These are phyloP conservation scores for Drosophila nigromelanica DNA, from an alignment of 1,140 invertebrate species.

Conservation along the genomic window DNA sequence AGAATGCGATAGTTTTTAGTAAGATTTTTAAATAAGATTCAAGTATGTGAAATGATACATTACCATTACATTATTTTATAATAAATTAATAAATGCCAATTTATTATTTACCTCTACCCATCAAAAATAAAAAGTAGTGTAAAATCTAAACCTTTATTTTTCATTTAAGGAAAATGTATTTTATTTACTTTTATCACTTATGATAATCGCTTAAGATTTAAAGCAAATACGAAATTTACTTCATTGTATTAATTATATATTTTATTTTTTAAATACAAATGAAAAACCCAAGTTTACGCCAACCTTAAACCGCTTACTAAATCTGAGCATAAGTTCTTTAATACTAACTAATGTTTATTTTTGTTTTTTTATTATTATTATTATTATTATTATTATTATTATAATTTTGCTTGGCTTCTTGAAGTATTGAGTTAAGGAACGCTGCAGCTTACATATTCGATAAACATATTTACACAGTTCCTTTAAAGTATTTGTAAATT, in stretches of 20 bases:
- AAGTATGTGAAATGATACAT: no score
- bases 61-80: no score
- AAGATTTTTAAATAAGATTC: no score
- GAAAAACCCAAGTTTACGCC: constrained; percentile 39
- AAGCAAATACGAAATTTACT: constrained; percentile 59
- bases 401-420: neutral
- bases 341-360: constrained; percentile 58
- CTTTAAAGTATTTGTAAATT: constrained; percentile 8
- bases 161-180: constrained; percentile 65
- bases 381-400: constrained; percentile 20
- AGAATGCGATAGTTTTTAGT: no score
- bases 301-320: constrained; percentile 29
- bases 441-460: constrained; percentile 22
- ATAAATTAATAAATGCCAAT: no score
- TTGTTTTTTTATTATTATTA: no score
- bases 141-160: neutral
- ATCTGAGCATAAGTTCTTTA: constrained; percentile 49
- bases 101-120: no score
- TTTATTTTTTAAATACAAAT: constrained; percentile 30
- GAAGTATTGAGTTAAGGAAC: constrained; percentile 41
- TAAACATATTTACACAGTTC: constrained; percentile 63
- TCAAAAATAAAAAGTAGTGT: no score
- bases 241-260: constrained; percentile 39
- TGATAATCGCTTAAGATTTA: constrained; percentile 57
- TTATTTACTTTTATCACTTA: constrained; percentile 69